Base-by-base conservation (phyloP, 2,888 invertebrate species). In the Ceratothoa steindachneri region DNA sequence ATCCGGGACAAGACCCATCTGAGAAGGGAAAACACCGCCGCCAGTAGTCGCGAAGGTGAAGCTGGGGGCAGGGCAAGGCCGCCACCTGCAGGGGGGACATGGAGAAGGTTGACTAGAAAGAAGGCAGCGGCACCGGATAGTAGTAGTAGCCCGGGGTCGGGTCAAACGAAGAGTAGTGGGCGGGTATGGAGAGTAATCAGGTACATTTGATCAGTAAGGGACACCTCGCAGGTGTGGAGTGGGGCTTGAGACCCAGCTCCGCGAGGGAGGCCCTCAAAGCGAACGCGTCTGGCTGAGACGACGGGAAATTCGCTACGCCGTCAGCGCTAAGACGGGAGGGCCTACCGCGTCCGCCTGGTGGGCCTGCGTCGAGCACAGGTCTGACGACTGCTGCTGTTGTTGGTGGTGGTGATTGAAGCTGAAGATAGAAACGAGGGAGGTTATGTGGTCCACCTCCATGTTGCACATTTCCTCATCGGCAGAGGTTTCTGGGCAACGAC, bases 361-460 rank as follows among this genome's bases (percentile, higher is more conserved):
- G 27, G 60, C 60, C 27, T 60, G 60, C 9, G 19, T 60, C 2
- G 60, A 60, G 24, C 60, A 60, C 22, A 60, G 24, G 24, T 60
- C 71, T 12, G 65, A 66, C 2, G 31, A 9, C 15, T 64, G 64
- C 31, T 70, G 60, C 29, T 55, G 64, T 15, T 71, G 65, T 27
- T 71, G 30, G 31, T 71, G 71, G 19, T 65, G 66, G n/a, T 71
- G 65, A 51, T 73, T 87, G 81, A 88, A 88, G 82, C 87, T 87
- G 83, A 88, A 87, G 81, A 87, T 87, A 68, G 88, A 87, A 80
- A 88, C 88, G 78, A 88, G 82, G 75, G 87, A 87, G 53, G 88
- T 88, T 80, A 88, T 87, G 80, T 87, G 84, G 82, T 88, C 88
- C 80, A 88, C 87, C 83, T 87, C 87, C 87, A 87, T 87, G 12